These are phyloP conservation scores for human DNA, from an alignment of 2,113 vertebrate genomes.

Conservation along the genomic window DNA sequence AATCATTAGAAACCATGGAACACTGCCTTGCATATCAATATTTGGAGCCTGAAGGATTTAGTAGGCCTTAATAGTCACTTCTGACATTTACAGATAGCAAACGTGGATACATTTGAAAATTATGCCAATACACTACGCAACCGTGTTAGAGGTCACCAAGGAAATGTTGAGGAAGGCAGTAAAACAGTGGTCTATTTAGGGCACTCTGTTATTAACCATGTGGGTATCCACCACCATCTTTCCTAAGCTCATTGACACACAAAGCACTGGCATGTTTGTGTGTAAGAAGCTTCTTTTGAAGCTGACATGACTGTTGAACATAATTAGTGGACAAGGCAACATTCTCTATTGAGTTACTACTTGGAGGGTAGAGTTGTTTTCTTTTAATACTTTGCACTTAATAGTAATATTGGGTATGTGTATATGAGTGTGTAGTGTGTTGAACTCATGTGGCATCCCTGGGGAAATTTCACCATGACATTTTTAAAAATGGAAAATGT, in stretches of 20 bases:
- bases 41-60: slow-evolving; percentile 12
- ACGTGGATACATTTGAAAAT: slow-evolving; percentile 31
- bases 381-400: background rate
- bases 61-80: slow-evolving; percentile 17
- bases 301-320: background rate
- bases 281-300: slow-evolving; percentile 3
- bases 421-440: slow-evolving; percentile 63
- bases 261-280: background rate
- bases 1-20: background rate
- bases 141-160: background rate
- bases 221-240: background rate
- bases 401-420: background rate
- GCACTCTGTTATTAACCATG: background rate
- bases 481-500: slow-evolving; percentile 41
- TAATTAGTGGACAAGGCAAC: background rate
- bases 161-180: slow-evolving; percentile 18
- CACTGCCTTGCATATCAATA: background rate
- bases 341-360: background rate
- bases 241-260: slow-evolving; percentile 28
- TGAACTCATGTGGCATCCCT: background rate
- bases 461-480: slow-evolving; percentile 22
- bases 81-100: slow-evolving; percentile 51
- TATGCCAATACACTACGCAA: background rate
- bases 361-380: background rate
- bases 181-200: background rate